Percentiles rank a stretch among this genome's conserved stretches.
Conservation (phyloP, 2,888 invertebrate species). For the Drosophila dives region DNA sequence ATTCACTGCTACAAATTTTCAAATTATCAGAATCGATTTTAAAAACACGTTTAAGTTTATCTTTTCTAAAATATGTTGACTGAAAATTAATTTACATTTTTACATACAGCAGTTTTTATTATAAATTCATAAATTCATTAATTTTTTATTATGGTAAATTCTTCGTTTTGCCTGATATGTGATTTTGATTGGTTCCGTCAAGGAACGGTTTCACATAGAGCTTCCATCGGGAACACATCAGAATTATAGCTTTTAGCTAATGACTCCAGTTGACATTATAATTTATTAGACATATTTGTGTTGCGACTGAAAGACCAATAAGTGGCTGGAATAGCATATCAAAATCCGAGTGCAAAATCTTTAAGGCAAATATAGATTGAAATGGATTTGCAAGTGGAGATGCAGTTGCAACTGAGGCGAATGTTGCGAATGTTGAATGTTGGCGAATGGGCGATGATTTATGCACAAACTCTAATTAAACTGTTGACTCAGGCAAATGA, state of each 20-base stretch:
- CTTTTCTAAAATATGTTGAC: not conserved
- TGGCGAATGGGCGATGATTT: conserved; percentile 48
- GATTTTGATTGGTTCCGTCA: not conserved
- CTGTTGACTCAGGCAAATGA: conserved; percentile 75
- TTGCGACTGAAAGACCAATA: not conserved
- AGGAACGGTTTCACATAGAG: not conserved
- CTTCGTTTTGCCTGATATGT: not conserved
- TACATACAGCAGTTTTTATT: not conserved
- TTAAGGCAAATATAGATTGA: conserved; percentile 32
- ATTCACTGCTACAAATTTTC: not conserved
- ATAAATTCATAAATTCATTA: not conserved
- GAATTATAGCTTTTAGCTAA: not conserved
- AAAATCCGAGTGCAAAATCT: conserved; percentile 25
- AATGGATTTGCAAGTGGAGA: conserved; percentile 23
- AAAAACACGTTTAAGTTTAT: not conserved
- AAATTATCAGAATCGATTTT: not conserved
- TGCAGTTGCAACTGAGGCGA: conserved; percentile 17
- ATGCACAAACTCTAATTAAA: conserved; percentile 74
- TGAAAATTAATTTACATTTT: not conserved
- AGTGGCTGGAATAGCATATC: conserved; percentile 7
- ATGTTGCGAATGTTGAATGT: conserved; percentile 20
- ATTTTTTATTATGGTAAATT: too few relatives aligned
- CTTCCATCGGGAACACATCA: not conserved
- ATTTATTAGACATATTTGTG: conserved; percentile 22
- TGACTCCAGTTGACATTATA: conserved; percentile 10